Conservation (phyloP, 2,113 vertebrate genomes). For the Campylorhamphus procurvoides region DNA sequence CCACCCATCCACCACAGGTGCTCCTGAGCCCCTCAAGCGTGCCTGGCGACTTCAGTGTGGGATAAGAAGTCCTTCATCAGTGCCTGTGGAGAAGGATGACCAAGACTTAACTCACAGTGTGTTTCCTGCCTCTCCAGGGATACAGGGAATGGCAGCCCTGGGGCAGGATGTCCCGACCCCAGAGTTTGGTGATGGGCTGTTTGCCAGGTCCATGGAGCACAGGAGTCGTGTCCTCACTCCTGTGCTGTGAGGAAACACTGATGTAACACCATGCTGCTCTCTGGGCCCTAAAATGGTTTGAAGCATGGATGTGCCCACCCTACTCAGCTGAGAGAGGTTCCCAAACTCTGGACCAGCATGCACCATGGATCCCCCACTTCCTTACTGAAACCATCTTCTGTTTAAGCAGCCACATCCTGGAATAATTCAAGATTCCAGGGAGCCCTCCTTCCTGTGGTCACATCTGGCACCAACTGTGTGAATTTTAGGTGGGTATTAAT, state of each 20-base stretch:
- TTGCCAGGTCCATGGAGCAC: neutral
- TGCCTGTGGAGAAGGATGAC: neutral
- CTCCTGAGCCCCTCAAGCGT: neutral
- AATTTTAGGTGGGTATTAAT: neutral
- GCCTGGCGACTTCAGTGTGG: neutral
- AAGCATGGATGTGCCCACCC: neutral
- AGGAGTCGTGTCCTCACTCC: neutral
- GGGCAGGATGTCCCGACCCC: neutral
- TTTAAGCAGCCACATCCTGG: neutral
- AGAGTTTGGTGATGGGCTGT: neutral
- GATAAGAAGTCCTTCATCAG: neutral
- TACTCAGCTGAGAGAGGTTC: neutral
- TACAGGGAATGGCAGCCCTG: rapidly evolving
- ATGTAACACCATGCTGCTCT: neutral
- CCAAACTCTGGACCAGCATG: neutral
- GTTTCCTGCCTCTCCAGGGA: neutral
- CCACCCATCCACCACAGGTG: neutral
- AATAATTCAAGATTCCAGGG: neutral
- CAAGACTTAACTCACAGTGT: rapidly evolving
- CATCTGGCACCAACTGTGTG: neutral
- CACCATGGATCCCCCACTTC: neutral
- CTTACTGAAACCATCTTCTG: neutral
- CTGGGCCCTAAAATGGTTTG: neutral
- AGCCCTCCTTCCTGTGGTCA: neutral
- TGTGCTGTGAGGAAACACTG: neutral